These are phyloP conservation scores for Blennius ocellaris DNA, from an alignment of 2,113 vertebrate species.

Conservation along the genomic window DNA sequence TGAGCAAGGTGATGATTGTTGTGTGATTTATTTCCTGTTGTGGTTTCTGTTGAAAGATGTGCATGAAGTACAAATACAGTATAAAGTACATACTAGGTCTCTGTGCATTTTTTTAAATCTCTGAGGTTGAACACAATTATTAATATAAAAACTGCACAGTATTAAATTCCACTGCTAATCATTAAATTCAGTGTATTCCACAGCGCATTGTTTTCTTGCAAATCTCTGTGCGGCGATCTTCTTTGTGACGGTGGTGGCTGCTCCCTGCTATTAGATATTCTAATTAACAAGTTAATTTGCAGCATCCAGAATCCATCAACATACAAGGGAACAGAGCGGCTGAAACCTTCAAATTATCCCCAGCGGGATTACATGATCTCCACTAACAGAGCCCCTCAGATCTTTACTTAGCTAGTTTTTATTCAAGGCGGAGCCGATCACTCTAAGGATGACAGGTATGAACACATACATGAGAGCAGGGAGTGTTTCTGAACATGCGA, in stretches of 20 bases:
- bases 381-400: conserved; percentile 16
- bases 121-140: conserved; percentile 10
- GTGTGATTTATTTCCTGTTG: conserved; percentile 39
- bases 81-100: conserved; percentile 10
- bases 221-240: conserved; percentile 28
- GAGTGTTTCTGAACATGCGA: conserved; percentile 60
- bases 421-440: conserved; percentile 19
- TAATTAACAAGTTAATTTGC: conserved; percentile 82
- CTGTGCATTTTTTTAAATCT: conserved; percentile 43
- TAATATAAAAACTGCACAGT: neutral
- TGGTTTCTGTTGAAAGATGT: conserved; percentile 51
- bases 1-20: conserved; percentile 53
- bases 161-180: conserved; percentile 17
- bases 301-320: conserved; percentile 70
- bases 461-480: conserved; percentile 53
- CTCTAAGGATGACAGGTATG: conserved; percentile 53
- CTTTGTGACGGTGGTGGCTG: conserved; percentile 40
- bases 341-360: conserved; percentile 54
- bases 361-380: conserved; percentile 9
- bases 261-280: conserved; percentile 64
- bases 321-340: conserved; percentile 47
- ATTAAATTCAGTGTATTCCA: neutral
- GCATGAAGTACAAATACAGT: conserved; percentile 37
- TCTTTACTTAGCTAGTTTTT: conserved; percentile 37
- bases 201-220: neutral